Conservation (phyloP, 2,797 vertebrate genomes). For the Champsocephalus gunnari region DNA sequence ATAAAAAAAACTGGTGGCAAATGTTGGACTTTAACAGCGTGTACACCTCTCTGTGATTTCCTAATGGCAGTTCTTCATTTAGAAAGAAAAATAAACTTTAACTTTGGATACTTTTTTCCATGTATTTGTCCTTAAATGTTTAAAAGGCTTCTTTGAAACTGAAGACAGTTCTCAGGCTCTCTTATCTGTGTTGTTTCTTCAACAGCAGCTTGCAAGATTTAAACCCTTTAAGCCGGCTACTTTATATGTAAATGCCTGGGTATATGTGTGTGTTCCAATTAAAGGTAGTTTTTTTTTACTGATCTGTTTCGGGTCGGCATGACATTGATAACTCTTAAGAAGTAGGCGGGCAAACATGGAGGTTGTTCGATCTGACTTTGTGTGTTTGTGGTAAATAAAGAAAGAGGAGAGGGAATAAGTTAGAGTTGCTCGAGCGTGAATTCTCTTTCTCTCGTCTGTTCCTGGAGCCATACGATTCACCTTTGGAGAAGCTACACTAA, state of each 20-base stretch:
- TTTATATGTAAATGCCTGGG: conserved; percentile 2
- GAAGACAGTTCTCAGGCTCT: conserved; percentile 9
- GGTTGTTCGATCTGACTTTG: neutral
- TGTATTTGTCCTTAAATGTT: neutral
- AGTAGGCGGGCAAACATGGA: conserved; percentile 4
- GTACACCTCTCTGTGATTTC: neutral
- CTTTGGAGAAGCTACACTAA: conserved; percentile 14
- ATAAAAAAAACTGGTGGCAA: neutral
- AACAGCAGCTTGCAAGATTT: conserved; percentile 11
- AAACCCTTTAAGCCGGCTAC: conserved; percentile 13
- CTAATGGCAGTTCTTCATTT: neutral
- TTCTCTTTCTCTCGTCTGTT: conserved; percentile 26
- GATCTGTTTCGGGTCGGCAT: conserved; percentile 16
- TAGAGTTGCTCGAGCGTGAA: conserved; percentile 20
- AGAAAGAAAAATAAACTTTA: neutral
- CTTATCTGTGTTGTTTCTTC: conserved; percentile 31
- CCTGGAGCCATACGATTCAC: conserved; percentile 55
- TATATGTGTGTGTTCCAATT: conserved; percentile 41
- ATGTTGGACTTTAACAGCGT: neutral
- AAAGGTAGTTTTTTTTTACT: conserved; percentile 43
- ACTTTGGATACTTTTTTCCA: neutral
- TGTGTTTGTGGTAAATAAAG: conserved; percentile 23
- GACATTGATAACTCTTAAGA: conserved; percentile 33
- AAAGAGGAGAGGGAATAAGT: neutral
- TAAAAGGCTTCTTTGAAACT: neutral